These are phyloP conservation scores for Drosophila athabasca DNA, from an alignment of 1,140 invertebrate genomes.

Conservation along the genomic window DNA sequence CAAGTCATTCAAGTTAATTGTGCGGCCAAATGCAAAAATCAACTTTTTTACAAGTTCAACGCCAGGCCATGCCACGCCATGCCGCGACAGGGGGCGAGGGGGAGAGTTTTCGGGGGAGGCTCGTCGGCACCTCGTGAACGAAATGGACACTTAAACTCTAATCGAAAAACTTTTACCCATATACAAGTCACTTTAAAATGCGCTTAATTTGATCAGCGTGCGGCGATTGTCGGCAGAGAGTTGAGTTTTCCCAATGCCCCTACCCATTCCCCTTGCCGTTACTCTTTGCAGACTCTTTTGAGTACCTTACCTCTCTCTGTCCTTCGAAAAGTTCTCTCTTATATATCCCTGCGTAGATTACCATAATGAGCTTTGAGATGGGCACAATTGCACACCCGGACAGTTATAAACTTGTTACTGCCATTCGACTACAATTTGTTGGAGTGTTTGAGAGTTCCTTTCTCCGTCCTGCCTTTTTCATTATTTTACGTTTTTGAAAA, in stretches of 20 bases:
- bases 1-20: slow-evolving; percentile 78
- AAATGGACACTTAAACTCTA: slow-evolving; percentile 81
- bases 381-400: slow-evolving; percentile 35
- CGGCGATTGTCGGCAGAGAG: slow-evolving; percentile 67
- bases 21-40: slow-evolving; percentile 81
- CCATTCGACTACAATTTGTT: slow-evolving; percentile 67
- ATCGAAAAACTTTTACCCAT: slow-evolving; percentile 81
- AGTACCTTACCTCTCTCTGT: too few relatives aligned
- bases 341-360: slow-evolving; percentile 52
- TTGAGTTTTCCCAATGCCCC: slow-evolving; percentile 17
- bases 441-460: slow-evolving; percentile 25
- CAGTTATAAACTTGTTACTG: slow-evolving; percentile 77
- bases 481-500: slow-evolving; percentile 53
- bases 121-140: slow-evolving; percentile 76
- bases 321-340: too few relatives aligned
- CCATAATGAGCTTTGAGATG: slow-evolving; percentile 69
- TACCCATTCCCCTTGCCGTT: neutral
- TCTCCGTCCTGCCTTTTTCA: slow-evolving; percentile 25
- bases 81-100: neutral
- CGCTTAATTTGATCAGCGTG: slow-evolving; percentile 81
- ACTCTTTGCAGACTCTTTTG: slow-evolving; percentile 1
- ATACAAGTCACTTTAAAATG: slow-evolving; percentile 83
- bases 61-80: slow-evolving; percentile 9
- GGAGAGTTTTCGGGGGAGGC: slow-evolving; percentile 4
- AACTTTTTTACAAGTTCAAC: slow-evolving; percentile 72